Evolutionary conservation across 2,888 invertebrate genomes (phyloP), one percentile per base, ranked within the genome.

Genomic region (Desoria tigrina): DNA sequence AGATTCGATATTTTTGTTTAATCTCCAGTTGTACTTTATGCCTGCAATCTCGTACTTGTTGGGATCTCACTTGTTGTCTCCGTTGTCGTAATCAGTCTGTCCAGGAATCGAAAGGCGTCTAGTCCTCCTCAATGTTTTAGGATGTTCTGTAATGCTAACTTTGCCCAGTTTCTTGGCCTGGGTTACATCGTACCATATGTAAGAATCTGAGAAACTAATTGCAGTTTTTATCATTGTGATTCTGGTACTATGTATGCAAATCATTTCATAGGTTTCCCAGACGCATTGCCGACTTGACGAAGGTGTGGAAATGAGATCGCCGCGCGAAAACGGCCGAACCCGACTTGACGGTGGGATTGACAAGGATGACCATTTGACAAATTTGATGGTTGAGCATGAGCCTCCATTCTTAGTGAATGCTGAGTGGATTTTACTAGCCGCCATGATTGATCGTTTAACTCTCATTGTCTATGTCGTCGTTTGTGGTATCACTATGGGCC

Each of bases 11-110:
- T n/a, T 3, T 23, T 57, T 9, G 6, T 54, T 78, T 64, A 63
- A 58, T 74, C 81, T 79, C 1, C 78, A 86, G 86, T 86, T 27
- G 77, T 82, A 26, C 84, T 85, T 77, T 86, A 84, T 77, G 84
- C 84, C 65, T 81, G 79, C 76, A 83, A 79, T 69, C 81, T 82
- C 65, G 82, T 81, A 71, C 81, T 82, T 78, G 83, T 80, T 74
- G 83, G 82, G 62, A 76, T 84, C 27, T 84, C 85, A 2, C 80
- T 84, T 39, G 78, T 85, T 16, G 78, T 85, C 42, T 83, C 85
- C 2, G 83, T 84, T 4, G 67, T 82, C 21, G 84, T 85, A 16
- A 80, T 85, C 37, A 85, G 85, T 69, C 74, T 85, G 61, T 81
- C 84, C 1, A 79, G 83, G 11, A 58, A 64, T 82, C 81, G 23